Evolutionary conservation across 2,797 vertebrate species (phyloP).

Genomic region (Chaenodraco wilsoni): DNA sequence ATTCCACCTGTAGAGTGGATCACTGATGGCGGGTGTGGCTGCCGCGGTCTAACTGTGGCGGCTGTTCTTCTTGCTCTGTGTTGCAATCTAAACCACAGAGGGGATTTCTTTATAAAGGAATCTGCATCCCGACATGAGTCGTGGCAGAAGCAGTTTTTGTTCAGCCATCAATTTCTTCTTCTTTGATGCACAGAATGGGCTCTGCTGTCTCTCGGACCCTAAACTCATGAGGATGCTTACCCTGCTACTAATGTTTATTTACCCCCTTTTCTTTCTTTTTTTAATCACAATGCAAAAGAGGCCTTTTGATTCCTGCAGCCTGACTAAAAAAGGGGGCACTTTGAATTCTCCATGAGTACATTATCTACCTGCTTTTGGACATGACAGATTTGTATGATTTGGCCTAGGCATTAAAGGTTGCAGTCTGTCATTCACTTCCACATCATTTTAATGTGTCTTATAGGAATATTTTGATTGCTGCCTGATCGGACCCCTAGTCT

Average conservation of each 20-base stretch:
- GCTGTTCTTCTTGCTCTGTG: slow-evolving; percentile 15
- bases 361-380: slow-evolving; percentile 71
- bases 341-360: slow-evolving; percentile 73
- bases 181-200: slow-evolving; percentile 43
- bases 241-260: slow-evolving; percentile 49
- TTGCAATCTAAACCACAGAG: slow-evolving; percentile 32
- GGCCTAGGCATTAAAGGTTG: slow-evolving; percentile 54
- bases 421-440: slow-evolving; percentile 55
- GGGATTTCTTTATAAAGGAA: slow-evolving; percentile 25
- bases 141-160: slow-evolving; percentile 34
- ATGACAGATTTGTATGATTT: slow-evolving; percentile 57
- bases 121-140: slow-evolving; percentile 31
- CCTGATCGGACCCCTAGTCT: slow-evolving; percentile 66
- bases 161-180: slow-evolving; percentile 32
- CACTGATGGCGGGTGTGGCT: slow-evolving; percentile 19
- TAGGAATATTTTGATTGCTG: slow-evolving; percentile 63
- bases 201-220: slow-evolving; percentile 38
- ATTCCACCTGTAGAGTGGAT: slow-evolving; percentile 54
- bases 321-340: slow-evolving; percentile 73
- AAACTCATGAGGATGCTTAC: slow-evolving; percentile 45
- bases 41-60: slow-evolving; percentile 32
- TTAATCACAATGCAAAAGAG: slow-evolving; percentile 68
- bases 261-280: slow-evolving; percentile 9
- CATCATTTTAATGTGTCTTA: slow-evolving; percentile 73
- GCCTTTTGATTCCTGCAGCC: slow-evolving; percentile 83